These are phyloP conservation scores for Protula sp. DNA, from an alignment of 2,888 invertebrate genomes.

Conservation along the genomic window DNA sequence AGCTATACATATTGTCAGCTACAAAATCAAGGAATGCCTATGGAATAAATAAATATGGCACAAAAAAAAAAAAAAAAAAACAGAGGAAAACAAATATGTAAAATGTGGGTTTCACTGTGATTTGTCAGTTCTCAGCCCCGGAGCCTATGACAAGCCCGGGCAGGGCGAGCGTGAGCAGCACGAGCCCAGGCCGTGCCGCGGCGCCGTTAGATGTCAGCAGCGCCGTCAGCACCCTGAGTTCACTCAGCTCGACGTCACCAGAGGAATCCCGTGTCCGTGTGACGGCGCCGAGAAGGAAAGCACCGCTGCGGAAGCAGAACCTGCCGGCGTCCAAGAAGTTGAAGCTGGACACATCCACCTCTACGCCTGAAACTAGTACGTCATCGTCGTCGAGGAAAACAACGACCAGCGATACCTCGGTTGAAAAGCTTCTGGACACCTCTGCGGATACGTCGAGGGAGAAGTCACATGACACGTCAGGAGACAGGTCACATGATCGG, in stretches of 20 bases:
- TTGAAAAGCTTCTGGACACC: not conserved
- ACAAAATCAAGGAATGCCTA: too few species aligned
- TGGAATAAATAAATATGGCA: too few species aligned
- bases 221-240: not conserved
- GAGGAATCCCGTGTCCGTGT: not conserved
- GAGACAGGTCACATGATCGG: not conserved
- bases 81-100: too few species aligned
- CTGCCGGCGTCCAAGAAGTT: not conserved
- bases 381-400: not conserved
- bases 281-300: not conserved
- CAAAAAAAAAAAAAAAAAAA: too few species aligned
- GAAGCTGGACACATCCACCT: not conserved
- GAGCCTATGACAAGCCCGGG: too few species aligned
- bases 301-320: not conserved
- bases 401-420: constrained; percentile 1
- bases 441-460: not conserved
- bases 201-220: not conserved
- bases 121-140: too few species aligned
- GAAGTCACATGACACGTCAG: not conserved
- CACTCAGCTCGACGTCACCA: not conserved
- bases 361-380: too few species aligned
- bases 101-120: too few species aligned
- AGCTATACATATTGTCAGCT: too few species aligned
- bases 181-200: not conserved
- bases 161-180: too few species aligned